phyloP scores from a whole-genome alignment of 2,888 invertebrate species.

The Coecobrya sp. region DNA sequence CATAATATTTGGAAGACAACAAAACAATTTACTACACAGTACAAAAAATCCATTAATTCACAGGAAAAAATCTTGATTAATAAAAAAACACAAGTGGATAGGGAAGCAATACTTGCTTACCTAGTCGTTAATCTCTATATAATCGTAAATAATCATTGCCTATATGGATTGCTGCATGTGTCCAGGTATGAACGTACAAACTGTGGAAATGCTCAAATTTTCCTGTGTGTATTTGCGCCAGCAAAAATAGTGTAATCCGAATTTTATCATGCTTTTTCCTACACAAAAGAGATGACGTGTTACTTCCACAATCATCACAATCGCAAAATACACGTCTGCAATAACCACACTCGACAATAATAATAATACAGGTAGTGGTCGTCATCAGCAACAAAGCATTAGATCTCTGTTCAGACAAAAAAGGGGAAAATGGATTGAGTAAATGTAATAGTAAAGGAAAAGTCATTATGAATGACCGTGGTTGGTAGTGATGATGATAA shows the following conservation, averaged over 20 bases:
- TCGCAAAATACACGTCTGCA: background rate
- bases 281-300: constrained; percentile 36
- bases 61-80: no score
- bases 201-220: background rate
- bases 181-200: no score
- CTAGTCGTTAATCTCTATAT: no score
- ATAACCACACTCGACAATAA: background rate
- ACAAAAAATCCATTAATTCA: no score
- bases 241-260: background rate
- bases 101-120: background rate
- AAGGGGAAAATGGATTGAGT: constrained; percentile 19
- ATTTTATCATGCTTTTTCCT: constrained; percentile 30
- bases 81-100: background rate
- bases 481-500: background rate
- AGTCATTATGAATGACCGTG: constrained; percentile 67
- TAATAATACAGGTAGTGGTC: background rate
- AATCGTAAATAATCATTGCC: no score
- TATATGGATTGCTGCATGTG: no score
- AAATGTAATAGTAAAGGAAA: constrained; percentile 52
- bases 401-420: background rate
- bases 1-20: no score
- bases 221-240: background rate
- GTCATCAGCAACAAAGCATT: background rate
- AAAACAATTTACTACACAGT: no score
- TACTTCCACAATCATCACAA: constrained; percentile 16